These are phyloP conservation scores for Paratrypauchen microcephalus DNA, from an alignment of 2,797 vertebrate genomes.

Conservation along the genomic window DNA sequence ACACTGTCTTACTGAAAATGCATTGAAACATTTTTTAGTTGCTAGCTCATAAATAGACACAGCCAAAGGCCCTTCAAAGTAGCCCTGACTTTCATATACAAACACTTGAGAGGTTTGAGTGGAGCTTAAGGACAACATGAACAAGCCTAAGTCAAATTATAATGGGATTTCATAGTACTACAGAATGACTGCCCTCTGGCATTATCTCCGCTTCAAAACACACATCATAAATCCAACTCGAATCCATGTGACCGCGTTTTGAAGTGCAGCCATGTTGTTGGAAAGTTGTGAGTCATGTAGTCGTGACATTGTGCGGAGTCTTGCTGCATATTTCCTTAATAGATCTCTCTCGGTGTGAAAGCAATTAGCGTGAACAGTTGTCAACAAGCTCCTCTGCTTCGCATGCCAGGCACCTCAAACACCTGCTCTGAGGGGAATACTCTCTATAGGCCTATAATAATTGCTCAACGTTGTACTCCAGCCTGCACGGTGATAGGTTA, in stretches of 20 bases:
- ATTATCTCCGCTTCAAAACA: conserved; percentile 27
- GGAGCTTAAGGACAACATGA: background rate
- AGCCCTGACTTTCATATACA: background rate
- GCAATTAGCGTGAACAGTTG: conserved; percentile 80
- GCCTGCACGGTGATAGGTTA: conserved; percentile 54
- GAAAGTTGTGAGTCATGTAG: conserved; percentile 53
- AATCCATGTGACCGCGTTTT: conserved; percentile 49
- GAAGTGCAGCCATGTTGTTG: conserved; percentile 32
- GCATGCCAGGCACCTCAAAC: conserved; percentile 66
- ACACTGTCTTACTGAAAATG: no score
- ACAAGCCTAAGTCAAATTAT: background rate
- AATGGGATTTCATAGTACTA: background rate
- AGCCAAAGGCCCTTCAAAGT: background rate
- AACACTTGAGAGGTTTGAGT: background rate
- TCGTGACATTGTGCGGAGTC: conserved; percentile 48
- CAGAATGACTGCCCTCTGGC: conserved; percentile 14
- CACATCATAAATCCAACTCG: conserved; percentile 39
- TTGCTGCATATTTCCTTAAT: conserved; percentile 75
- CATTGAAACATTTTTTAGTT: no score
- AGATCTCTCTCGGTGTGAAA: conserved; percentile 75
- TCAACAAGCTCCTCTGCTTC: conserved; percentile 73
- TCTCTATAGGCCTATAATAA: conserved; percentile 74
- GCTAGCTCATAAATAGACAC: background rate
- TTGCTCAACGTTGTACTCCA: conserved; percentile 65
- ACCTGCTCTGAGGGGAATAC: conserved; percentile 73